These are phyloP conservation scores for Ophioninae sp. DNA, from an alignment of 2,888 invertebrate species.

Conservation along the genomic window DNA sequence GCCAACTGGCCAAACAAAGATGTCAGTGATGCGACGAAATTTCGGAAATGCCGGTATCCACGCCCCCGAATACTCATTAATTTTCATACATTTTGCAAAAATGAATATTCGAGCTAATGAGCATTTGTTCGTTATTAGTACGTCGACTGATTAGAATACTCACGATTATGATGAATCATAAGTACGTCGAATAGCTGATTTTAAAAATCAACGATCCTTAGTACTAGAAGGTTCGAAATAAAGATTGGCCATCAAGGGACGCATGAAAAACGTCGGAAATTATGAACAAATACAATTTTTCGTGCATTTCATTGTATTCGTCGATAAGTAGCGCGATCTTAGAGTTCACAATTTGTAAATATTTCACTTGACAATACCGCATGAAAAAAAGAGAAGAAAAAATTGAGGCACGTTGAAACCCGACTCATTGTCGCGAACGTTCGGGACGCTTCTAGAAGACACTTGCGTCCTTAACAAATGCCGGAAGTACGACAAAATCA, in stretches of 20 bases:
- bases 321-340: not conserved
- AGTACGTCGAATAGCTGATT: not conserved
- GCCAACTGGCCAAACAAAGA: slow-evolving; percentile 1
- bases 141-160: not conserved
- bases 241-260: not conserved
- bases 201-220: not conserved
- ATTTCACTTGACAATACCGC: not conserved
- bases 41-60: slow-evolving; percentile 14
- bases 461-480: slow-evolving; percentile 66
- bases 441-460: slow-evolving; percentile 61
- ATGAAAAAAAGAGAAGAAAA: not conserved
- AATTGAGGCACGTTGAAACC: not conserved
- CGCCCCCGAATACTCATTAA: not conserved
- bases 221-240: not conserved
- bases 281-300: not conserved
- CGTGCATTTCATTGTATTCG: not conserved
- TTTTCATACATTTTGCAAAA: not conserved
- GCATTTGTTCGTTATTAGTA: not conserved
- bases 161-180: not conserved
- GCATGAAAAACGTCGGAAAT: not conserved
- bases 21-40: slow-evolving; percentile 10
- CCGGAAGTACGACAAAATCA: slow-evolving; percentile 69
- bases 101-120: not conserved
- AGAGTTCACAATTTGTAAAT: not conserved
- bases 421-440: slow-evolving; percentile 23